phyloP scores from a whole-genome alignment of 2,797 vertebrate species.

The Labroides dimidiatus region DNA sequence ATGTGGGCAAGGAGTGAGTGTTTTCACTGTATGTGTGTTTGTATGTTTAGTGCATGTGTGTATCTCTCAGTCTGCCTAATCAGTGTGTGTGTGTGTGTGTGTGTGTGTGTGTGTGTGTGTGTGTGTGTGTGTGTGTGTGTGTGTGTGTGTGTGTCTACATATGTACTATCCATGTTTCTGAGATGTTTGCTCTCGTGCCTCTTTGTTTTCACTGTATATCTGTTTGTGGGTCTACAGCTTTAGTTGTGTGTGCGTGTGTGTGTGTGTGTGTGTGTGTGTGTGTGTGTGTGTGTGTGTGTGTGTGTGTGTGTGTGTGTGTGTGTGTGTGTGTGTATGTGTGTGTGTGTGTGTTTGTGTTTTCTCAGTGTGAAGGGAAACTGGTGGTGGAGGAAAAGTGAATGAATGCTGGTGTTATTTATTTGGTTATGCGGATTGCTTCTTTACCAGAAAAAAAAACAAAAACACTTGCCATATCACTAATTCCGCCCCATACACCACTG shows the following conservation, averaged over 20 bases:
- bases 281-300: conserved; percentile 15
- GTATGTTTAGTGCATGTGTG: conserved; percentile 31
- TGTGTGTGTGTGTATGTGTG: conserved; percentile 16
- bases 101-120: no score
- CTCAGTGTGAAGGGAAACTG: conserved; percentile 31
- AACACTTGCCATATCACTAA: conserved; percentile 71
- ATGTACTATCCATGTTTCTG: conserved; percentile 24
- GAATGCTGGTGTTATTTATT: conserved; percentile 78
- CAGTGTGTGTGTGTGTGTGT: background rate
- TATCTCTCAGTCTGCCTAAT: conserved; percentile 11
- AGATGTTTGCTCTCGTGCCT: background rate
- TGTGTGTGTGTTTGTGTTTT: conserved; percentile 31
- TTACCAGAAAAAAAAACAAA: conserved; percentile 69
- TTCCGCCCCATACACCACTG: conserved; percentile 60
- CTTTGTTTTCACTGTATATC: conserved; percentile 18
- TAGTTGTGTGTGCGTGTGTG: conserved; percentile 14
- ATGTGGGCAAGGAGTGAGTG: conserved; percentile 48
- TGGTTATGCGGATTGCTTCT: conserved; percentile 62
- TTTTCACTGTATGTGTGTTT: conserved; percentile 34
- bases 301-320: conserved; percentile 19
- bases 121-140: no score
- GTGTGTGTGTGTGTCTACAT: conserved; percentile 7
- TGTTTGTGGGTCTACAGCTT: conserved; percentile 39
- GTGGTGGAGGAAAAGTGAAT: conserved; percentile 60
- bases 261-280: conserved; percentile 14